phyloP scores from a whole-genome alignment of 2,797 vertebrate genomes.

The Staurois parvus region DNA sequence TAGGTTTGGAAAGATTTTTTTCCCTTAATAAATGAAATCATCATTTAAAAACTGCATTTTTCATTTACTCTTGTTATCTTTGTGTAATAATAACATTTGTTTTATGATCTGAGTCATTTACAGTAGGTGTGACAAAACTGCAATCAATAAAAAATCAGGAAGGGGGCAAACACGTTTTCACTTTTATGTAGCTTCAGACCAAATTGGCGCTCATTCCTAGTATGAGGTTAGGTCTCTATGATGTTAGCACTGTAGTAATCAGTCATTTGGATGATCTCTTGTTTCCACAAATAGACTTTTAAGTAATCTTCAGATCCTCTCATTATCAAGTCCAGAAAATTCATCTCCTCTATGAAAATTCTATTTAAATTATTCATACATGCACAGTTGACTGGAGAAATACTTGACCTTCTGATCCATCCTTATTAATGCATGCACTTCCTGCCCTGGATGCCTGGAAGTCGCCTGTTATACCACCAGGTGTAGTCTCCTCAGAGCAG shows the following conservation, averaged over 20 bases:
- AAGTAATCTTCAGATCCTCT: neutral
- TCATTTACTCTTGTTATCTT: no score
- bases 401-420: constrained; percentile 39
- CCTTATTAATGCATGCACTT: constrained; percentile 37
- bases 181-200: no score
- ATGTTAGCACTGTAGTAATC: neutral
- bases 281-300: neutral
- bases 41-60: no score
- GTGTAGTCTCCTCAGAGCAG: constrained; percentile 16
- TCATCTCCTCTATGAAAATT: constrained; percentile 11
- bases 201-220: no score
- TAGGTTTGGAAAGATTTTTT: no score
- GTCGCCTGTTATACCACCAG: constrained; percentile 48
- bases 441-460: constrained; percentile 16
- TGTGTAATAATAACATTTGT: no score
- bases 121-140: no score
- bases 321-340: constrained; percentile 2
- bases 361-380: constrained; percentile 44
- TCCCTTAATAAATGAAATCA: no score
- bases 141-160: no score
- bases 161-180: no score
- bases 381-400: constrained; percentile 23
- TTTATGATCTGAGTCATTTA: no score
- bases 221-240: no score
- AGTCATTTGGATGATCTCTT: neutral